Evolutionary conservation across 2,888 invertebrate species (phyloP), one percentile per base, ranked within the genome.

Genomic region (Andricus curvator): DNA sequence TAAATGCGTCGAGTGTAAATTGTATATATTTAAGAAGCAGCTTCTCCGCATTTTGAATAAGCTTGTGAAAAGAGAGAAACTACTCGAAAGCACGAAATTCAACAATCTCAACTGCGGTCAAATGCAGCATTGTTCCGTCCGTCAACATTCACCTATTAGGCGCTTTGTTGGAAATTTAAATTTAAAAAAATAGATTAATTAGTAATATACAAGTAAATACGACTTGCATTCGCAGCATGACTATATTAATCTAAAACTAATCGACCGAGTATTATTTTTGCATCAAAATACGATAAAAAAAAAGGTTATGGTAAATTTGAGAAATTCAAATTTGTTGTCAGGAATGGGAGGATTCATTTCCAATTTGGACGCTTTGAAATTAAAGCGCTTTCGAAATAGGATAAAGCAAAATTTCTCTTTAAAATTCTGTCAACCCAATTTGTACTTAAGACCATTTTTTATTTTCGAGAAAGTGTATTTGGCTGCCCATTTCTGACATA

Each of bases 191-290:
- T 78, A 79, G 60, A 80, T 62, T 74, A 74, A 74, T 37, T 56
- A 74, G 74, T 74, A 56, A 74, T 74, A 56, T 74, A 33, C 56
- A 74, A 25, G 22, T 6, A 67, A 15, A 56, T 51, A 56, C 51
- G 74, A 74, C 56, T n/a, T n/a, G 56, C 74, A 74, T 74, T 74
- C 33, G 33, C 56, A 56, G 56, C 51, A 44, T 44, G 44, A 56
- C 51, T 74, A 76, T 90, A 91, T 90, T 91, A 89, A 91, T 90
- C 86, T 85, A 48, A 87, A 89, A 89, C 86, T 88, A 87, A 91
- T 91, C 85, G 91, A 91, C 91, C 91, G 91, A 91, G 89, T 91
- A 91, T 91, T 91, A 91, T 91, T 91, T 91, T 91, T 91, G 87
- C 89, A 89, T 88, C 83, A 86, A 87, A 84, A 84, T 82, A 82